Conservation (phyloP, 2,113 vertebrate genomes). For the Axis porcinus region DNA sequence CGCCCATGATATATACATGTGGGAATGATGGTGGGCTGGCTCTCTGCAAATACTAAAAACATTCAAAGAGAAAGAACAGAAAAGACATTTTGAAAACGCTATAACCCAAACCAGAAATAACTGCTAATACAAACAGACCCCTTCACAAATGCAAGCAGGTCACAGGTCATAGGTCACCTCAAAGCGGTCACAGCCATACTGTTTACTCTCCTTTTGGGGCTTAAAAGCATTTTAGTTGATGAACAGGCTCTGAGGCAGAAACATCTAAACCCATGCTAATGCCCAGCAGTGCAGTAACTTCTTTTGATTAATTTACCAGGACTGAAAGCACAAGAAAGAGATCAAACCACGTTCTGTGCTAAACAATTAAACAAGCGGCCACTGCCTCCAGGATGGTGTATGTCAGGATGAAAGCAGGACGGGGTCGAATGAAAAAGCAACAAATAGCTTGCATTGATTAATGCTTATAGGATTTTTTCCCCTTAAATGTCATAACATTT, state of each 20-base stretch:
- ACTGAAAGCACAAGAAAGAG: slow-evolving; percentile 72
- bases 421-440: slow-evolving; percentile 67
- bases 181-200: slow-evolving; percentile 63
- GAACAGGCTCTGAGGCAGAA: slow-evolving; percentile 75
- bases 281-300: slow-evolving; percentile 76
- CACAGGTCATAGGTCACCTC: slow-evolving; percentile 73
- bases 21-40: neutral
- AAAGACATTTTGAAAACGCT: neutral
- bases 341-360: slow-evolving; percentile 70
- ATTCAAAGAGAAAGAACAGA: neutral
- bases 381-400: slow-evolving; percentile 37
- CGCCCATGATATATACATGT: neutral
- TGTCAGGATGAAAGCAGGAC: slow-evolving; percentile 72
- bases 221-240: slow-evolving; percentile 76
- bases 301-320: slow-evolving; percentile 79
- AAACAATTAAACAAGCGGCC: slow-evolving; percentile 70
- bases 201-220: slow-evolving; percentile 74
- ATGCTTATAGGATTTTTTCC: slow-evolving; percentile 73
- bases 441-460: slow-evolving; percentile 71
- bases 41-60: neutral
- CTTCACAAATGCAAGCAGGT: slow-evolving; percentile 57
- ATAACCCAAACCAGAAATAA: slow-evolving; percentile 52
- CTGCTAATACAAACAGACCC: slow-evolving; percentile 70
- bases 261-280: slow-evolving; percentile 76
- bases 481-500: slow-evolving; percentile 69